Percentiles rank a stretch among this genome's conserved stretches.
Evolutionary conservation across 2,797 vertebrate genomes (phyloP).

Genomic region (Oreochromis grahami): DNA sequence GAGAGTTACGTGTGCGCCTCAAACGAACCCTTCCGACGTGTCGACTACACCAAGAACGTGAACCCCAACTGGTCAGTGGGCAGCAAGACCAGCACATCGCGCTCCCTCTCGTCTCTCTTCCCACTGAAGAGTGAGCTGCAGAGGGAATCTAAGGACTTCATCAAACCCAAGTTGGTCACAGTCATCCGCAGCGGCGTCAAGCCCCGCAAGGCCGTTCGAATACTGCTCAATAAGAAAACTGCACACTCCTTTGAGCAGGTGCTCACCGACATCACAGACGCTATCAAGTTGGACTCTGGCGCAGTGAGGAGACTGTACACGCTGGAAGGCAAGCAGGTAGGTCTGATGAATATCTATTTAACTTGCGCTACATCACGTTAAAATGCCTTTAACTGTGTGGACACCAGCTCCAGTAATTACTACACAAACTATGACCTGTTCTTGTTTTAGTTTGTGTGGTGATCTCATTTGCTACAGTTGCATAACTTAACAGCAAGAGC

Average conservation of each 20-base stretch:
- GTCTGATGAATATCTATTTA: constrained; percentile 4
- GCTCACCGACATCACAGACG: constrained; percentile 95
- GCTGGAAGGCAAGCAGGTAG: constrained; percentile 95
- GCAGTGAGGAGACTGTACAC: constrained; percentile 95
- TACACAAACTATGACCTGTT: neutral
- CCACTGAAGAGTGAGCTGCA: constrained; percentile 77
- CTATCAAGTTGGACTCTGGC: constrained; percentile 96
- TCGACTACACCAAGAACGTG: constrained; percentile 94
- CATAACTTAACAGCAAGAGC: neutral
- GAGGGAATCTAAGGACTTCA: constrained; percentile 92
- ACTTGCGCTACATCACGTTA: neutral
- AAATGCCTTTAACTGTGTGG: neutral
- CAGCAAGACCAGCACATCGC: constrained; percentile 79
- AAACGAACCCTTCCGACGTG: constrained; percentile 89
- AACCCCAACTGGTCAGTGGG: constrained; percentile 98
- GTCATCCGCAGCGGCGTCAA: constrained; percentile 97
- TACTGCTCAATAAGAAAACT: constrained; percentile 98
- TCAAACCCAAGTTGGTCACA: constrained; percentile 96
- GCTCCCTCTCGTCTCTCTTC: constrained; percentile 81
- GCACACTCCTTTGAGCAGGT: constrained; percentile 98
- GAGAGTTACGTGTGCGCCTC: constrained; percentile 98
- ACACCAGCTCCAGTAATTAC: neutral
- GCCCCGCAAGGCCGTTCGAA: constrained; percentile 93
- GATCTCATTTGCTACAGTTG: neutral
- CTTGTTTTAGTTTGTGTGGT: neutral